Evolutionary conservation across 2,797 vertebrate species (phyloP).

Genomic region (Necrosyrtes monachus): DNA sequence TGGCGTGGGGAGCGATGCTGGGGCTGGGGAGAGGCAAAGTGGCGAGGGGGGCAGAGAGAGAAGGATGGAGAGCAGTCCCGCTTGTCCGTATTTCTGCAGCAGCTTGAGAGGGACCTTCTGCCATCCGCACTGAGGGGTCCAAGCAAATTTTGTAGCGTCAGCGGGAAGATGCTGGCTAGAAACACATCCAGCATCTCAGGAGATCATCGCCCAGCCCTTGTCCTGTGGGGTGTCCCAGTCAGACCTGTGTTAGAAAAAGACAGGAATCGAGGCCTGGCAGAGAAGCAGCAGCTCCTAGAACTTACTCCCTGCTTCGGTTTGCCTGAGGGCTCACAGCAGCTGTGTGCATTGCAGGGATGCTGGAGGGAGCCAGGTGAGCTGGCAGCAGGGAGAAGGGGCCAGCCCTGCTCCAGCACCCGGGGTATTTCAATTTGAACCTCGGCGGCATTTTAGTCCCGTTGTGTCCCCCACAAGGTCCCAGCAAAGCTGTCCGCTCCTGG

Average conservation of each 20-base stretch:
- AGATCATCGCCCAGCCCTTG: not conserved
- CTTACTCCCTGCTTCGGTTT: not conserved
- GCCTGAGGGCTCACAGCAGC: not conserved
- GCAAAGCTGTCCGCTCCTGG: not conserved
- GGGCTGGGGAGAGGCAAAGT: not conserved
- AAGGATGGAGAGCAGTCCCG: not conserved
- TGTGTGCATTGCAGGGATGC: not conserved
- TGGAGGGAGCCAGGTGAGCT: not conserved
- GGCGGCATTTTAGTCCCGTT: not conserved
- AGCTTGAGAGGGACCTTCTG: not conserved
- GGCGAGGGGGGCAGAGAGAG: not conserved
- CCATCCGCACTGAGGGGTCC: not conserved
- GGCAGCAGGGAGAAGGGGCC: not conserved
- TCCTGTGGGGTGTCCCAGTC: not conserved
- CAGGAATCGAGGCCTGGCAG: not conserved
- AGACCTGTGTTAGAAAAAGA: not conserved
- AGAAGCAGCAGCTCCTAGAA: not conserved
- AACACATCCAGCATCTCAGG: not conserved
- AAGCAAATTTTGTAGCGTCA: not conserved
- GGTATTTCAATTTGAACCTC: not conserved
- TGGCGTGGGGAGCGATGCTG: not conserved
- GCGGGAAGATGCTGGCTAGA: not conserved
- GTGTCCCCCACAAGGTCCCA: not conserved
- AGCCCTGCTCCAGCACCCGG: not conserved
- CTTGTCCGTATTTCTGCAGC: not conserved